Evolutionary conservation across 2,113 vertebrate genomes (phyloP).

Genomic region (Pampusana beccarii): DNA sequence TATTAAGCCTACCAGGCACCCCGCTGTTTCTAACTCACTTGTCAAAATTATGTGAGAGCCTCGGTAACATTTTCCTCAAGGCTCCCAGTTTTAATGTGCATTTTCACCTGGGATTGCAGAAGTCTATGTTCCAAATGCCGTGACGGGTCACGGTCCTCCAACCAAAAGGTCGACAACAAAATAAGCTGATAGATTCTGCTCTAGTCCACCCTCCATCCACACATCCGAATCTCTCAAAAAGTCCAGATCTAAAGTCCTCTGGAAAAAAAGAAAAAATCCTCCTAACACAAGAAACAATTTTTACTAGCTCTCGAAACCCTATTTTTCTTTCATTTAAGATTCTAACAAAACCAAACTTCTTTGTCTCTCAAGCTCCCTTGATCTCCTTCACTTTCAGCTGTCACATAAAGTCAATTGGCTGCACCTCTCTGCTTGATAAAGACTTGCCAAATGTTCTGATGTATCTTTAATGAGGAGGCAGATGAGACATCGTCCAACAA

Average conservation of each 20-base stretch:
- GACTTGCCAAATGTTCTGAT: constrained; percentile 48
- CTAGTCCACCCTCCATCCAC: neutral
- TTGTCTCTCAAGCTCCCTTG: constrained; percentile 57
- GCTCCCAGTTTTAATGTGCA: neutral
- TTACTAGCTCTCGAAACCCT: neutral
- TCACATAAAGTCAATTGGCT: constrained; percentile 62
- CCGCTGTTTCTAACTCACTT: neutral
- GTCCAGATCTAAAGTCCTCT: neutral
- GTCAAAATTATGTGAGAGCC: neutral
- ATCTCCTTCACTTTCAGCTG: constrained; percentile 57
- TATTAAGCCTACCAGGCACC: neutral
- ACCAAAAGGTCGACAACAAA: neutral
- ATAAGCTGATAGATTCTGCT: neutral
- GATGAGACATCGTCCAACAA: constrained; percentile 47
- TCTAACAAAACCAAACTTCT: constrained; percentile 49
- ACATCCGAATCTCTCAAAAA: neutral
- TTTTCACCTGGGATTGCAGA: neutral
- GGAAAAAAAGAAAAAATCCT: constrained; percentile 19
- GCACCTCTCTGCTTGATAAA: constrained; percentile 57
- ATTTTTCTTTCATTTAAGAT: constrained; percentile 49
- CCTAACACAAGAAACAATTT: neutral
- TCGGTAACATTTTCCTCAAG: neutral
- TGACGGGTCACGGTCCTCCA: neutral
- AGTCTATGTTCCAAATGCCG: neutral
- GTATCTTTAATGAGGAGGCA: constrained; percentile 61